Base-by-base conservation (phyloP, 2,113 vertebrate genomes). In the Megaceryle maxima region DNA sequence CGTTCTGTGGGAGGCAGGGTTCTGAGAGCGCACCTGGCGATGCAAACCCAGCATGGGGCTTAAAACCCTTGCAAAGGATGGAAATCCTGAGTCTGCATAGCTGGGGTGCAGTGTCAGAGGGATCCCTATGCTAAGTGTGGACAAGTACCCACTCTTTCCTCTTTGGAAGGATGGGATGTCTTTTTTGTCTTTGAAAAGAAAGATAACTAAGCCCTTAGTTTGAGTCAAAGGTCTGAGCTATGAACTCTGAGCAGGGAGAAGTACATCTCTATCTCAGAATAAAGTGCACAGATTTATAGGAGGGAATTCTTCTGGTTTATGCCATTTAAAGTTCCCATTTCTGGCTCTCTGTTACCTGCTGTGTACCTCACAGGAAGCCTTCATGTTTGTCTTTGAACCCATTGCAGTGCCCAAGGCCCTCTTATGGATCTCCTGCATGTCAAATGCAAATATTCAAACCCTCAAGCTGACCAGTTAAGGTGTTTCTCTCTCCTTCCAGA, bases 181-280 rank as follows among this genome's bases (percentile, higher is more conserved):
- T 81, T 51, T 87, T 41, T 4, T 62, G 3, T 59, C 25, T 63
- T 56, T 63, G 55, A 51, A 81, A 43, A 64, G 29, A 55, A 75
- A 48, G 35, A 20, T 15, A 59, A 18, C 59, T 59, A 57, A 80
- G 11, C 29, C 7, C 39, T 68, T 69, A 62, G 8, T 44, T 76
- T 1, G 0, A 3, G 21, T 78, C 16, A 55, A 48, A 88, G 37
- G 11, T 44, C 50, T 41, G 26, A 90, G 14, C 25, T 53, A 26
- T 57, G 53, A 68, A 53, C 10, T 3, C 33, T 48, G n/a, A 56
- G 35, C 10, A 18, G 7, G 33, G 2, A 1, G 22, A 76, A 72
- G 14, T 21, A 9, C 0, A 0, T 11, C 24, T n/a, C 9, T 50
- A 14, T n/a, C 44, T 60, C 44, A 35, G 67, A 92, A 79, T 44